These are phyloP conservation scores for Pollenia griseotomentosa DNA, from an alignment of 2,888 invertebrate species.

Conservation along the genomic window DNA sequence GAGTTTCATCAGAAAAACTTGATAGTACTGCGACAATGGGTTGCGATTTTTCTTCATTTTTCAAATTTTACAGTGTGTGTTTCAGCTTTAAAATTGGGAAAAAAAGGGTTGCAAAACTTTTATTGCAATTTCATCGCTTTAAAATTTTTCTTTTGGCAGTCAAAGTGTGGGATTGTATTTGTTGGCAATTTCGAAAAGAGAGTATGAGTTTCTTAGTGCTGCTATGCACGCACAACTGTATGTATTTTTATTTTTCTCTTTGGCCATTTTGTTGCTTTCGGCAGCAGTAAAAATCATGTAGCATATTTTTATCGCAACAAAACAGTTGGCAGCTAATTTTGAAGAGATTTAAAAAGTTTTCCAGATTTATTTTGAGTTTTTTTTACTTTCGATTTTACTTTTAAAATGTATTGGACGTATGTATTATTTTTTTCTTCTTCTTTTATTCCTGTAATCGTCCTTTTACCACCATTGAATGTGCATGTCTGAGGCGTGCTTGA, in stretches of 20 bases:
- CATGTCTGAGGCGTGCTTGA: neutral
- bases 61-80: slow-evolving; percentile 19
- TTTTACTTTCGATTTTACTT: slow-evolving; percentile 9
- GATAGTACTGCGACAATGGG: neutral
- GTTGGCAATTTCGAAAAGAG: slow-evolving; percentile 4
- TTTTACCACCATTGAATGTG: neutral
- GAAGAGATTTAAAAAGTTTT: slow-evolving; percentile 75
- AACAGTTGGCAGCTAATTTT: slow-evolving; percentile 75
- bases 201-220: neutral
- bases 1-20: neutral
- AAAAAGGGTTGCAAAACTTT: slow-evolving; percentile 15
- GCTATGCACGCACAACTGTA: slow-evolving; percentile 20
- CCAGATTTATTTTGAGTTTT: slow-evolving; percentile 25
- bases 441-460: neutral
- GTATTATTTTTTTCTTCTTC: neutral
- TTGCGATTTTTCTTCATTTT: neutral
- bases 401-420: slow-evolving; percentile 7
- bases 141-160: slow-evolving; percentile 3
- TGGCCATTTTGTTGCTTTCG: slow-evolving; percentile 35
- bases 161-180: neutral
- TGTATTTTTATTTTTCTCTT: slow-evolving; percentile 44
- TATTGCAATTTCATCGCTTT: slow-evolving; percentile 16
- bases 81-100: too few relatives aligned
- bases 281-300: slow-evolving; percentile 20
- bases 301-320: slow-evolving; percentile 69